Conservation (phyloP, 2,113 vertebrate species). For the Cebidichthys violaceus region DNA sequence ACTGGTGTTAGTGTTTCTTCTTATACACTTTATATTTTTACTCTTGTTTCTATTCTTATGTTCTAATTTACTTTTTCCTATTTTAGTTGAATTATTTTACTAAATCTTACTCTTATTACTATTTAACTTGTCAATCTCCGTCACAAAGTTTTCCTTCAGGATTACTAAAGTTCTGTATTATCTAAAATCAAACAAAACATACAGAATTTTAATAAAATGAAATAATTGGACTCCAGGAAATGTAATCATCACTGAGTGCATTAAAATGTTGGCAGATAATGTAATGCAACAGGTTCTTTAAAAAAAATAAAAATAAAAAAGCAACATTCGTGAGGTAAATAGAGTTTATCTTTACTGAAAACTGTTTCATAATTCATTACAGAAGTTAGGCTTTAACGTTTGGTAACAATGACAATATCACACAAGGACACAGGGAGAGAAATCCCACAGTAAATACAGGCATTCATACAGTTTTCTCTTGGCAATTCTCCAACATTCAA, state of each 20-base stretch:
- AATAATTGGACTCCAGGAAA: background rate
- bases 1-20: no score
- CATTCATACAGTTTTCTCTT: conserved; percentile 24
- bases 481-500: conserved; percentile 28
- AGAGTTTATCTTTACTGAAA: conserved; percentile 53
- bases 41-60: no score
- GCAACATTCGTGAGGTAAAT: conserved; percentile 18
- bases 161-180: background rate
- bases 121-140: no score
- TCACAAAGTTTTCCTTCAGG: no score
- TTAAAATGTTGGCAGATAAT: background rate
- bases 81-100: no score
- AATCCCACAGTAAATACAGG: conserved; percentile 6
- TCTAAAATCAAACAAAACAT: background rate
- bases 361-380: conserved; percentile 47
- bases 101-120: no score
- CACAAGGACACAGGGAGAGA: background rate
- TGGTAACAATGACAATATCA: conserved; percentile 35
- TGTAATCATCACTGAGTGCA: background rate
- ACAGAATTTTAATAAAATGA: background rate
- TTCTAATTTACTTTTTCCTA: no score
- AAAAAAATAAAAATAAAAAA: background rate
- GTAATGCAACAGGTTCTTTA: background rate
- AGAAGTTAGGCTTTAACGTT: conserved; percentile 40
- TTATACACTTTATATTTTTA: background rate